A percentile compares a stretch with the other conserved stretches of the same genome.
Conservation (phyloP, 2,113 vertebrate genomes). For the Muntiacus reevesi region DNA sequence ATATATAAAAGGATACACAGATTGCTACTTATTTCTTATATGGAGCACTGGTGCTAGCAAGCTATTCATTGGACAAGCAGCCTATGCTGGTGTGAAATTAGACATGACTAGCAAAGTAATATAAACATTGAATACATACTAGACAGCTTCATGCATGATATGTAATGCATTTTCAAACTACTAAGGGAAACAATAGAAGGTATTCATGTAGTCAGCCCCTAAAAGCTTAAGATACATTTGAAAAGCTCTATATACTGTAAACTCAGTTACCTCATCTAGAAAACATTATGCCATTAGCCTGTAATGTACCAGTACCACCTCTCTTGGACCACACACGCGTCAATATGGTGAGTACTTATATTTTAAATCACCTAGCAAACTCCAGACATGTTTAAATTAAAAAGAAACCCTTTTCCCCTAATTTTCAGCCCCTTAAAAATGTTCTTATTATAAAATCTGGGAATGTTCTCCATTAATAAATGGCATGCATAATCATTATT, state of each 20-base stretch:
- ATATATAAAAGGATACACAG: not conserved
- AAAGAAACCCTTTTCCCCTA: conserved; percentile 20
- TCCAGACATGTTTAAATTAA: conserved; percentile 63
- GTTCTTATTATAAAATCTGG: conserved; percentile 18
- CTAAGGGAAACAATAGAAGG: conserved; percentile 37
- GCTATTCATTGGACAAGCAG: not conserved
- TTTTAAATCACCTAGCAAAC: conserved; percentile 71
- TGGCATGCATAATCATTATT: conserved; percentile 57
- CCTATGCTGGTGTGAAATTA: conserved; percentile 48
- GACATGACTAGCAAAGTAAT: conserved; percentile 6
- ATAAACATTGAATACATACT: not conserved
- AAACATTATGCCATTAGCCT: conserved; percentile 22
- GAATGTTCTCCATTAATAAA: conserved; percentile 65
- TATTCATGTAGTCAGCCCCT: conserved; percentile 2
- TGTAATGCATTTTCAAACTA: conserved; percentile 25
- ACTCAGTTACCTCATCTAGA: conserved; percentile 45
- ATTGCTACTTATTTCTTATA: not conserved
- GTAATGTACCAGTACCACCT: not conserved
- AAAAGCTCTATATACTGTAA: not conserved
- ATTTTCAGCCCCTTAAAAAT: conserved; percentile 53
- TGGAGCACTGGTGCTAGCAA: not conserved
- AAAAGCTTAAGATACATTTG: not conserved
- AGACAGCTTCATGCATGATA: not conserved
- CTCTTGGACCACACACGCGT: conserved; percentile 41
- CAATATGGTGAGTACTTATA: conserved; percentile 37